Conservation (phyloP, 2,113 vertebrate genomes). For the Psittacula cyanocephala region DNA sequence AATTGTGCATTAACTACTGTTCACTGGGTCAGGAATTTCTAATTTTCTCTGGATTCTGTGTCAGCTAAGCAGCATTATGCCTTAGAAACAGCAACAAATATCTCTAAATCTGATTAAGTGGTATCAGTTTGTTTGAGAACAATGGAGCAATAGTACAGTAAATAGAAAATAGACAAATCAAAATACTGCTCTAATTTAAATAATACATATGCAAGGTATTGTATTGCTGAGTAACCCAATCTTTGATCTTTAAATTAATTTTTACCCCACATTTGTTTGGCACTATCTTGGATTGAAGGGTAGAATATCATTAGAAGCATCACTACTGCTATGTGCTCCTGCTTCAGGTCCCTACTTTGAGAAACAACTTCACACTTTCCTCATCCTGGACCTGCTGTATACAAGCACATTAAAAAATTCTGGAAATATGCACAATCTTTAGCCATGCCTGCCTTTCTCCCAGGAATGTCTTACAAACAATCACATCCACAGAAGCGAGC, state of each 20-base stretch:
- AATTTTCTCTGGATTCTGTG: background rate
- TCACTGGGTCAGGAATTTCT: background rate
- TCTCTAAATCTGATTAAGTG: background rate
- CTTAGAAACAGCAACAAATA: background rate
- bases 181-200: background rate
- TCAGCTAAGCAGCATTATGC: background rate
- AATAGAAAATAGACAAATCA: background rate
- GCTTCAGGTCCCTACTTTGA: background rate
- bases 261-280: background rate
- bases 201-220: background rate
- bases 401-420: background rate
- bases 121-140: background rate
- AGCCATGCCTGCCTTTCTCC: background rate
- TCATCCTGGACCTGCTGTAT: background rate
- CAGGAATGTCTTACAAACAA: background rate
- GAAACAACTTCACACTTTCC: background rate
- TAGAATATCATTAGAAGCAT: background rate
- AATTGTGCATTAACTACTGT: background rate
- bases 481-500: background rate
- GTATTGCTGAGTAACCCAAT: background rate
- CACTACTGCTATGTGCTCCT: background rate
- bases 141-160: background rate
- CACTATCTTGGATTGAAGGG: background rate
- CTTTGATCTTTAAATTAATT: background rate
- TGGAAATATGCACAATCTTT: background rate